Base-by-base conservation (phyloP, 2,797 vertebrate species). In the Anguilla obscura region DNA sequence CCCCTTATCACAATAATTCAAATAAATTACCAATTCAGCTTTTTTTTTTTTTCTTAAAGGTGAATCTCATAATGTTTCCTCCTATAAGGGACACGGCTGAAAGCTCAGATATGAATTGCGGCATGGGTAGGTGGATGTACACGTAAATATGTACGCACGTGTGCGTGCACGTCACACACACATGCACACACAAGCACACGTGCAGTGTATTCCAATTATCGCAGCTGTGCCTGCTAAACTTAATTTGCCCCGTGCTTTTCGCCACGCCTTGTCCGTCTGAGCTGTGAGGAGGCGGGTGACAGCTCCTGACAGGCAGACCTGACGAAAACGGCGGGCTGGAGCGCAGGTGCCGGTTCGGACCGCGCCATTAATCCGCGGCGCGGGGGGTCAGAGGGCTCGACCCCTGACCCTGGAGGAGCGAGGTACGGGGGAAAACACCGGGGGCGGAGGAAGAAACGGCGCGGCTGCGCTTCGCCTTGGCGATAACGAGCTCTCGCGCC, bases 161-260 rank as follows among this genome's bases (percentile, higher is more conserved):
- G 40, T 45, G 40, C 40, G 4, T 45, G 40, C 10, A 9, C 50
- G 10, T 12, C 50, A 52, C 84, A 85, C n/a, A 91, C 85, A 86
- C 91, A 86, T 89, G 90, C 90, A 69, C 33, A 48, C 33, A 48
- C 60, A 48, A 50, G 74, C 50, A 27, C 30, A 45, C 45, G 45
- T 33, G 87, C 89, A 50, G 40, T 24, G 48, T 21, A 21, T n/a
- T 56, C 88, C 63, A 89, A 89, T 87, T 89, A 87, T 54, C 86
- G 88, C 85, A 90, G 56, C 90, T 87, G 90, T 85, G 90, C 87
- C 86, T 89, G 86, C 88, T 92, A 86, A 79, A 54, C 88, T 90
- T 27, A 2, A n/a, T 82, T 50, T 48, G 18, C 79, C 21, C 24
- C 40, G 2, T 50, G 40, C 18, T n/a, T 14, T n/a, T 48, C 5